phyloP scores from a whole-genome alignment of 2,113 vertebrate species.

The Lichenostomus cassidix region DNA sequence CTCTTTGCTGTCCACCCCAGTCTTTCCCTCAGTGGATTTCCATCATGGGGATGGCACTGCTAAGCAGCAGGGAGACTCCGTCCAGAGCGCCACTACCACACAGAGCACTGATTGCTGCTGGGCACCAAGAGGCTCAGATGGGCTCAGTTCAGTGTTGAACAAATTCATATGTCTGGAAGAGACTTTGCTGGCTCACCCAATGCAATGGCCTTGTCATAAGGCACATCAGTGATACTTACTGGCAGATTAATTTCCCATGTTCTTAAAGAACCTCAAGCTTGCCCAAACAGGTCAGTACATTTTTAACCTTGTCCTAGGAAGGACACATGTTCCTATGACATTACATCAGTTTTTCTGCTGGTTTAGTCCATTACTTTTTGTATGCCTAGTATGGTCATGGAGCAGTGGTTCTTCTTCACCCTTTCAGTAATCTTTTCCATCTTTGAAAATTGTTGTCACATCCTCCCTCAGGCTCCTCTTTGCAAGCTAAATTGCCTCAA shows the following conservation, averaged over 20 bases:
- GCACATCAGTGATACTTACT: neutral
- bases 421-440: neutral
- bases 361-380: neutral
- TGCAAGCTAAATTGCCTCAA: neutral
- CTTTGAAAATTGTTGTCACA: neutral
- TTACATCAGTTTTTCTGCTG: neutral
- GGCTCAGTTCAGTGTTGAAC: neutral
- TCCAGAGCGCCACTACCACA: neutral
- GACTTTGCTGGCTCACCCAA: neutral
- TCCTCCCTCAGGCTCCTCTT: neutral
- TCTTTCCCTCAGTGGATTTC: neutral
- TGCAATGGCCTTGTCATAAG: neutral
- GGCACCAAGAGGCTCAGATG: neutral
- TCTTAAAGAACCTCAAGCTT: neutral
- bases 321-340: neutral
- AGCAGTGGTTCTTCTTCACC: neutral
- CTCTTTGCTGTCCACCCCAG: neutral
- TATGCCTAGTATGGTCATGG: neutral
- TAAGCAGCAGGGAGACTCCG: neutral
- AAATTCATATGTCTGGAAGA: neutral
- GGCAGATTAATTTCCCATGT: neutral
- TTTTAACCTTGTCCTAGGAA: neutral
- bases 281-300: neutral
- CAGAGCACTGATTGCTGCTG: rapidly evolving
- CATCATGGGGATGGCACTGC: neutral